These are phyloP conservation scores for Columbina picui DNA, from an alignment of 2,113 vertebrate species.

Conservation along the genomic window DNA sequence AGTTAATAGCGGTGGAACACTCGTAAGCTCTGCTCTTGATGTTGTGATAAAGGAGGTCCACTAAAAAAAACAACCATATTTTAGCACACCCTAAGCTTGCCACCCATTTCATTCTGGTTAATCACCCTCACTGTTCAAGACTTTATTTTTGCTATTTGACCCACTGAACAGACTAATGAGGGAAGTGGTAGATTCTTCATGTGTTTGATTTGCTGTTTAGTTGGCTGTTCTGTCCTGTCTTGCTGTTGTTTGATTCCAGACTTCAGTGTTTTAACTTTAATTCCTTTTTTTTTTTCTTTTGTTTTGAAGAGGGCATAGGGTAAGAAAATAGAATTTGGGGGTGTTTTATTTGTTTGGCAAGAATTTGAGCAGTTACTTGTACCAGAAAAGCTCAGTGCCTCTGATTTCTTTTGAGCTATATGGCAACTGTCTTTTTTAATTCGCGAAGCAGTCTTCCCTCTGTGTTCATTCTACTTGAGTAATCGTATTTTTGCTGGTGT, in stretches of 20 bases:
- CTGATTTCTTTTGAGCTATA: background rate
- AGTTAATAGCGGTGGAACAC: background rate
- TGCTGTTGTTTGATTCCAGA: background rate
- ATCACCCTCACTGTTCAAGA: background rate
- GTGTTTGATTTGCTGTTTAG: background rate
- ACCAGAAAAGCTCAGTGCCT: background rate
- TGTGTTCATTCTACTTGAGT: background rate
- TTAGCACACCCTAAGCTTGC: background rate
- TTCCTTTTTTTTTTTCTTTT: background rate
- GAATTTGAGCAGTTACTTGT: background rate
- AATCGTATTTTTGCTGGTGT: background rate
- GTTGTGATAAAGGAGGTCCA: accelerated
- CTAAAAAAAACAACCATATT: background rate
- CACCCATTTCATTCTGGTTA: background rate
- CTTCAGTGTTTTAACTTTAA: background rate
- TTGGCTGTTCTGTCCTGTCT: background rate
- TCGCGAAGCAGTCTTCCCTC: background rate
- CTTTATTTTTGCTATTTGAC: background rate
- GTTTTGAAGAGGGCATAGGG: background rate
- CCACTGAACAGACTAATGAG: background rate
- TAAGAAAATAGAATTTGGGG: background rate
- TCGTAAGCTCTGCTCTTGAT: background rate
- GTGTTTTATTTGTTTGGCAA: background rate
- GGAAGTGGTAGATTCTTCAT: background rate
- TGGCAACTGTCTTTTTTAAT: background rate